Conservation (phyloP, 2,888 invertebrate genomes). For the Ypsolopha sequella region DNA sequence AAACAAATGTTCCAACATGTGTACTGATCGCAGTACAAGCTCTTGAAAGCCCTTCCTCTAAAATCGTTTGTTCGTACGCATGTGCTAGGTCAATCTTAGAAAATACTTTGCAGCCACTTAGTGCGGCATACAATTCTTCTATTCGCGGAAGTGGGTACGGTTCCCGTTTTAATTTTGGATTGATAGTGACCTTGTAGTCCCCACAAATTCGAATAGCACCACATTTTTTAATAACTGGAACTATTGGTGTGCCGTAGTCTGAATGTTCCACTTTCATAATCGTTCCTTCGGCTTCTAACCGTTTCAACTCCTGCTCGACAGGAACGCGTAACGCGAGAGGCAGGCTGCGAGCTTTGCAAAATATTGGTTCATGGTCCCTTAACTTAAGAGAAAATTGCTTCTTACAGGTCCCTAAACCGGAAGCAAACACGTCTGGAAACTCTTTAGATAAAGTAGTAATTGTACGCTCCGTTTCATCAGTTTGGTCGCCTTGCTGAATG, state of each 20-base stretch:
- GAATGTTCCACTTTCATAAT: background rate
- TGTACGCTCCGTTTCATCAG: background rate
- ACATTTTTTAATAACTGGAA: background rate
- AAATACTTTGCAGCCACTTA: slow-evolving; percentile 14
- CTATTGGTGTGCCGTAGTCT: slow-evolving; percentile 2
- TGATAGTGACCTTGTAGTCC: slow-evolving; percentile 18
- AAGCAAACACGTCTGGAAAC: slow-evolving; percentile 10
- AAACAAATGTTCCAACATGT: slow-evolving; percentile 15
- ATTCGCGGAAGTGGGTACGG: slow-evolving; percentile 14
- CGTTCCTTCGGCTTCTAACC: background rate
- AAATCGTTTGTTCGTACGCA: slow-evolving; percentile 13
- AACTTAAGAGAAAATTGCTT: background rate
- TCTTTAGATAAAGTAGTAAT: slow-evolving; percentile 2
- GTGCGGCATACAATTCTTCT: slow-evolving; percentile 11
- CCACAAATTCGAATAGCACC: slow-evolving; percentile 13
- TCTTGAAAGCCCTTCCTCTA: slow-evolving; percentile 12
- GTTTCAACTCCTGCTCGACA: background rate
- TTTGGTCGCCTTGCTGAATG: too few species aligned
- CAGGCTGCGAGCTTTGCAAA: slow-evolving; percentile 1
- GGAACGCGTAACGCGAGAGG: slow-evolving; percentile 2
- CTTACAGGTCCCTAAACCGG: slow-evolving; percentile 8
- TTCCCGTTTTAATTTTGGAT: slow-evolving; percentile 12
- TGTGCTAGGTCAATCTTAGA: slow-evolving; percentile 15
- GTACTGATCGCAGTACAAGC: slow-evolving; percentile 15
- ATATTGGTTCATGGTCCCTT: slow-evolving; percentile 3